Evolutionary conservation across 2,888 invertebrate species (phyloP), one percentile per base, ranked within the genome.

Genomic region (Xestobium rufovillosum): DNA sequence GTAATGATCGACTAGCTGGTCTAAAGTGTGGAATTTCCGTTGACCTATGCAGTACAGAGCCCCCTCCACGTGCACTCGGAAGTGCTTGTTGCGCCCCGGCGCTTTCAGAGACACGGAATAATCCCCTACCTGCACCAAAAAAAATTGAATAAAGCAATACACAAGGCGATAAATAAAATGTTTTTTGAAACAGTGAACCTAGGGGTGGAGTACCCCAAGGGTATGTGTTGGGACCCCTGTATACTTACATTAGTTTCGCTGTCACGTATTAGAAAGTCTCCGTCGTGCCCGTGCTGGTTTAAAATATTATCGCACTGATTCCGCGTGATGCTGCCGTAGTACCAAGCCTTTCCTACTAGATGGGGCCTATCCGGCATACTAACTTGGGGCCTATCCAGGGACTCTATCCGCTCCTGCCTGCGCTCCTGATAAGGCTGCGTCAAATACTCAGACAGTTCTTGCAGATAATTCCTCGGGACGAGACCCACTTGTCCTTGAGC

Each of bases 41-140:
- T 95, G 95, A 27, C 98, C 98, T 70, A 99, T 99, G 70, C 91
- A 90, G 69, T 91, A 94, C 53, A 90, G 76, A 45, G 82, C 81
- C 52, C 86, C 86, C 64, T 90, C 90, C 46, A 94, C 92, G 67
- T 94, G 94, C 58, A 98, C 95, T 60, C 96, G 84, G 74, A 98
- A 99, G 70, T 98, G 98, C 67, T 98, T 98, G 75, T 98, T 98
- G 54, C 96, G 83, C 14, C 89, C 90, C 28, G 94, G 89, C 31
- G 97, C 97, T 71, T 97, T 96, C 61, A 98, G 72, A 33, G 97
- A 96, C 54, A 98, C 95, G 9, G 96, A 96, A 70, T 84, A 95
- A 70, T 98, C 97, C 49, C 97, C 98, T 72, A 91, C 84, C 96
- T 97, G 71, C 14, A 70, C 67, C 31, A 46, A 42, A n/a, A 36